Base-by-base conservation (phyloP, 2,797 vertebrate genomes). In the Premnoplex brunnescens region DNA sequence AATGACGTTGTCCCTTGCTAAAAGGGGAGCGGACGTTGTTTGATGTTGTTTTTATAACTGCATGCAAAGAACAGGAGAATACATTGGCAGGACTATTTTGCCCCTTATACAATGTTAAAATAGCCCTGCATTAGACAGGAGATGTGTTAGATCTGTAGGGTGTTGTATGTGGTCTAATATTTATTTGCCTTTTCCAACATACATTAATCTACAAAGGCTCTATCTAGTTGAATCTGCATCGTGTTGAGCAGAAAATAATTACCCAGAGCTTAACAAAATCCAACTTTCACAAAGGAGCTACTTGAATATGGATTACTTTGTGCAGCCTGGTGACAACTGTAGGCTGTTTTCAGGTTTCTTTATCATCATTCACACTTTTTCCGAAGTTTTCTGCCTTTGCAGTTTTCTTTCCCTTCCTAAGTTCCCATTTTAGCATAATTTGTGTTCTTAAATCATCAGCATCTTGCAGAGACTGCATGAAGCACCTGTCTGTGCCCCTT, bases 181-280 rank as follows among this genome's bases (percentile, higher is more conserved):
- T 96, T 94, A 78, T 88, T 92, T 91, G 48, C 36, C 49, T 86
- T 88, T 94, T 77, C 56, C 49, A 82, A 58, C 60, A 60, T 16
- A 51, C 64, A 18, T 96, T 87, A 74, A 91, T 91, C 77, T 91
- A 44, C 82, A 91, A 67, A 87, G 52, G 30, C 63, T 76, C 63
- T 95, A 73, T 94, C 91, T 68, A 55, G 66, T 63, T 93, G 66
- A 88, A 74, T 91, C 85, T 86, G 18, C 37, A 67, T 91, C 56
- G 79, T 95, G 80, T 88, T 95, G 88, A 90, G 55, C 71, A 85
- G 71, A 93, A 94, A 96, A 76, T 92, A 96, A 95, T 93, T 93
- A 94, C 64, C 27, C 41, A 71, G 74, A 90, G 68, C 75, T 60
- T 84, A 88, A 82, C 66, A 91, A 95, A 95, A 91, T 91, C 71